Percentiles rank a stretch among this genome's conserved stretches.
Conservation (phyloP, 2,113 vertebrate genomes). For the Pelecanus crispus region DNA sequence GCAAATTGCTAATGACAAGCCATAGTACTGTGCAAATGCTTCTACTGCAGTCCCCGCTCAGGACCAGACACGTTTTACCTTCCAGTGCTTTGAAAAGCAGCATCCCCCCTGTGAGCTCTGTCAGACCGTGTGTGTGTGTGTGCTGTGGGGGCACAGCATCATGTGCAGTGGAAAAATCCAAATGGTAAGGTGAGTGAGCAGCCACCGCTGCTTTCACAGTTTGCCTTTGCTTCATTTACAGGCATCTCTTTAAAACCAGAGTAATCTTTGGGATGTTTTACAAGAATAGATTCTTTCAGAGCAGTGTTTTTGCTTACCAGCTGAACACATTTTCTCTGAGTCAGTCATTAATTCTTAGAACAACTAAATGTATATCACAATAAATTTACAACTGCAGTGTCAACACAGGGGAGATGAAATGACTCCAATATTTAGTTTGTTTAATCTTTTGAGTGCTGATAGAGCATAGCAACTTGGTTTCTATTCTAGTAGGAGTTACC, state of each 20-base stretch:
- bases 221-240: not conserved
- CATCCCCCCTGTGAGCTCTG: not conserved
- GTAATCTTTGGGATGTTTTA: not conserved
- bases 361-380: not conserved
- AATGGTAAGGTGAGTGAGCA: not conserved
- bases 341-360: not conserved
- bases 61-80: not conserved
- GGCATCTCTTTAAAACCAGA: not conserved
- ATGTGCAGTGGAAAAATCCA: not conserved
- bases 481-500: not conserved
- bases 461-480: not conserved
- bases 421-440: not conserved
- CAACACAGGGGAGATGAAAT: not conserved
- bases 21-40: not conserved
- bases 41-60: not conserved
- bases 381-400: not conserved
- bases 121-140: not conserved
- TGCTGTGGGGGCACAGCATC: not conserved
- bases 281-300: not conserved
- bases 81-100: not conserved
- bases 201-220: not conserved
- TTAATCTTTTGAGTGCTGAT: slow-evolving; percentile 20
- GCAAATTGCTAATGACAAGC: not conserved
- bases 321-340: not conserved
- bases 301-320: not conserved